Evolutionary conservation across 2,888 invertebrate species (phyloP), one percentile per base, ranked within the genome.

Genomic region (Lottia scabra): DNA sequence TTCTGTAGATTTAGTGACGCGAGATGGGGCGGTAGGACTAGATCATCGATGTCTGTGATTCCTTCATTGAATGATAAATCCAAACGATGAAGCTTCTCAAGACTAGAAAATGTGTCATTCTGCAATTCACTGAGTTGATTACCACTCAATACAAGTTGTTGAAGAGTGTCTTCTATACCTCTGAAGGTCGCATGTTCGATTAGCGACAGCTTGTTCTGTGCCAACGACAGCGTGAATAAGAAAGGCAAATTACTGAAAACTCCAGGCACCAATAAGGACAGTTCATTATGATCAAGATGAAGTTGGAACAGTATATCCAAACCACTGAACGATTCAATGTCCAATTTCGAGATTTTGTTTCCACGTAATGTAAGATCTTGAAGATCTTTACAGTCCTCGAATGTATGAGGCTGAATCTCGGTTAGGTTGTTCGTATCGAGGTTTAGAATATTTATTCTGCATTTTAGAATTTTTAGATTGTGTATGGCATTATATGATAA

Each of bases 1-100:
- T 82, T 73, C 63, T 78, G 81, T 26, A 83, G 73, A 68, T 84
- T 83, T 13, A 85, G 74, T 63, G 75, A 77, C 16, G 73, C 66
- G 15, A 85, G 72, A 65, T 79, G 78, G 1, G 48, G 68, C 12
- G 81, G 81, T 23, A 80, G 77, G 5, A 69, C 13, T 23, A 82
- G 68, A 65, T 77, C 75, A 27, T 69, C 67, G 45, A 84, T 73
- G 12, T 71, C 56, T 0, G 4, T 26, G 30, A 16, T 13, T 44
- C 48, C 26, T 16, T 19, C 63, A 63, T 63, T 75, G 69, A 30
- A 48, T 46, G 56, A 83, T 63, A 66, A 73, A 70, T 75, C 67
- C 3, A 84, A 71, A 27, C 73, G 78, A 43, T 76, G 75, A 65
- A 83, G 74, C 30, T 77, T 72, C 26, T 72, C 43, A 16, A 81